Conservation (phyloP, 2,797 vertebrate species). For the Borostomias antarcticus region DNA sequence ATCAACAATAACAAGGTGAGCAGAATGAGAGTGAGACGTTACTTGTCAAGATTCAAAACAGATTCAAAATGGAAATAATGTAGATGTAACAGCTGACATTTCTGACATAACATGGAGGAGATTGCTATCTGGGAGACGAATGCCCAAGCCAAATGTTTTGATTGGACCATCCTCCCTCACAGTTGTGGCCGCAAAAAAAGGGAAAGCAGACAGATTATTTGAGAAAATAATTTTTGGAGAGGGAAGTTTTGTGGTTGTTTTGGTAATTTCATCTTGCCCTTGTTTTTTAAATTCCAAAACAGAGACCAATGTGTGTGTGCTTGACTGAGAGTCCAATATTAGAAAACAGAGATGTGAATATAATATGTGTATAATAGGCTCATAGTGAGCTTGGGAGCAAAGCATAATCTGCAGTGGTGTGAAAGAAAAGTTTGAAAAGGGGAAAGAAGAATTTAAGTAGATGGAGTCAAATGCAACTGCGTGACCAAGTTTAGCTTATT, state of each 20-base stretch:
- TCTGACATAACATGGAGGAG: slow-evolving; percentile 46
- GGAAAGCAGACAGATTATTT: background rate
- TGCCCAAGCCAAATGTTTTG: slow-evolving; percentile 40
- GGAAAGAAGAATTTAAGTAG: background rate
- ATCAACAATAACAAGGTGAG: slow-evolving; percentile 14
- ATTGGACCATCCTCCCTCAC: slow-evolving; percentile 43
- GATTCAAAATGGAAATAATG: slow-evolving; percentile 58
- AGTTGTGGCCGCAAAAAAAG: slow-evolving; percentile 19
- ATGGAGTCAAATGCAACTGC: background rate
- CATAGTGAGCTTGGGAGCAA: background rate
- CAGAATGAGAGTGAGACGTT: slow-evolving; percentile 23
- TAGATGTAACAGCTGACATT: slow-evolving; percentile 61
- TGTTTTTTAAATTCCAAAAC: background rate
- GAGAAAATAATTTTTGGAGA: background rate
- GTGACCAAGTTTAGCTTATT: slow-evolving; percentile 3
- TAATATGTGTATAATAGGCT: slow-evolving; percentile 8
- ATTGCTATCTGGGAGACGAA: slow-evolving; percentile 59
- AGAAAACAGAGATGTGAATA: background rate
- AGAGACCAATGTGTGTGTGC: background rate
- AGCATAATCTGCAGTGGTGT: background rate
- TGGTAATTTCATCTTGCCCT: background rate
- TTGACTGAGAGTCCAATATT: background rate
- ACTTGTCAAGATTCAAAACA: slow-evolving; percentile 39
- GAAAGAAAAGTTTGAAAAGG: slow-evolving; percentile 1
- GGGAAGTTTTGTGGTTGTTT: background rate